Evolutionary conservation across 2,113 vertebrate species (phyloP), one percentile per base, ranked within the genome.

Genomic region (Accipiter cooperii): DNA sequence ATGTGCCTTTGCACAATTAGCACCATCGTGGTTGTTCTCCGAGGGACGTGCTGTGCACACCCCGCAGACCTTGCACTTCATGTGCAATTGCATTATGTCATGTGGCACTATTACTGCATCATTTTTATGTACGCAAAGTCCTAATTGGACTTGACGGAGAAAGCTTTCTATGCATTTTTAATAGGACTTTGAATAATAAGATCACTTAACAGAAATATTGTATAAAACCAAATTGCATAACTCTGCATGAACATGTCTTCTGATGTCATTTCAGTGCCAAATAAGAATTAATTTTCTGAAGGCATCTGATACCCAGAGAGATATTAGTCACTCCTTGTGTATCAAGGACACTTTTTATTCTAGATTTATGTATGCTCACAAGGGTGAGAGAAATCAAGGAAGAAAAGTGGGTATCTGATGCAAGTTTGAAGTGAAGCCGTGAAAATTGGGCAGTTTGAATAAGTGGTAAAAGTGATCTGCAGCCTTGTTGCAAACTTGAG

Each of bases 201-300:
- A 70, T 93, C 22, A 55, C 47, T 81, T 80, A 60, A 34, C 42
- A 55, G 79, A 57, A 84, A 26, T 79, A n/a, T 3, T 47, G 40
- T 54, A 3, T 81, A 36, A 93, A 90, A 40, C 44, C 33, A 51
- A 70, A 84, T 88, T 68, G 85, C 42, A 5, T 55, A 89, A 71
- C 60, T 74, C 83, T 84, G 68, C 14, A 0, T 65, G 73, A 95
- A 33, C 28, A 1, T 24, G 61, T 74, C 76, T 84, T 86, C 69
- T 75, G 86, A 74, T 96, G 69, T 84, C 36, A 36, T 76, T 82
- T 89, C 46, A 63, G 58, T 94, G 87, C 80, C 95, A 93, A 93
- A 26, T 68, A 87, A 92, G 96, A 95, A 95, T 94, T 96, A 44
- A 89, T 95, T 87, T 95, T 84, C 94, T 87, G 57, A 76, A 91